Evolutionary conservation across 2,888 invertebrate species (phyloP), one percentile per base, ranked within the genome.

Genomic region (Tipula vernalis): DNA sequence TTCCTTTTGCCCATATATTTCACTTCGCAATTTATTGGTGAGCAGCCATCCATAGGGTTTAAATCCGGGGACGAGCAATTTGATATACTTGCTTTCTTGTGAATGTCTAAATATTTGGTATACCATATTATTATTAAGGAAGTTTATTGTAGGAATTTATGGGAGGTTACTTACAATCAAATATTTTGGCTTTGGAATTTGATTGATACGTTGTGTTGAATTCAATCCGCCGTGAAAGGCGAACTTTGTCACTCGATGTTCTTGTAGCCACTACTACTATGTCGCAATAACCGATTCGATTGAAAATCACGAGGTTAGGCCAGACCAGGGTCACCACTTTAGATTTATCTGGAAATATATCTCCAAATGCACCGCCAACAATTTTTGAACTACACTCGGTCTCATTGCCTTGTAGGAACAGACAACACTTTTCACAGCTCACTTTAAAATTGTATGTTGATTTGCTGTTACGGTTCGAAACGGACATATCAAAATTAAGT

Each of bases 1-100:
- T 91, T 93, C 51, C 92, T 91, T 86, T 89, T 90, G 0, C 93
- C 93, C 86, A 93, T 92, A 89, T 93, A 94, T 87, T 93, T 93
- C 88, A 92, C 91, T 87, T 92, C 92, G 88, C 93, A 94, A 88
- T 93, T 92, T 0, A 92, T 91, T 0, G 93, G 93, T n/a, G 90
- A 90, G 88, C 93, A 94, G 57, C 91, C 91, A 36, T 91, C 89
- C 10, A 92, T 89, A 15, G 92, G 92, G 87, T 93, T 92, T 89
- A 92, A 89, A 89, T 94, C 93, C 88, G 89, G 87, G 3, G 90
- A 90, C 5, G 89, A 86, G 87, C 92, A 92, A 84, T 86, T 44
- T 18, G 86, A 84, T 12, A 87, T 47, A 83, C 87, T 87, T 41
- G 41, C 15, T 1, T 18, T 41, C 10, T 28, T 71, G 3, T 28